These are phyloP conservation scores for Cataglyphis hispanica DNA, from an alignment of 1,140 invertebrate genomes.

Conservation along the genomic window DNA sequence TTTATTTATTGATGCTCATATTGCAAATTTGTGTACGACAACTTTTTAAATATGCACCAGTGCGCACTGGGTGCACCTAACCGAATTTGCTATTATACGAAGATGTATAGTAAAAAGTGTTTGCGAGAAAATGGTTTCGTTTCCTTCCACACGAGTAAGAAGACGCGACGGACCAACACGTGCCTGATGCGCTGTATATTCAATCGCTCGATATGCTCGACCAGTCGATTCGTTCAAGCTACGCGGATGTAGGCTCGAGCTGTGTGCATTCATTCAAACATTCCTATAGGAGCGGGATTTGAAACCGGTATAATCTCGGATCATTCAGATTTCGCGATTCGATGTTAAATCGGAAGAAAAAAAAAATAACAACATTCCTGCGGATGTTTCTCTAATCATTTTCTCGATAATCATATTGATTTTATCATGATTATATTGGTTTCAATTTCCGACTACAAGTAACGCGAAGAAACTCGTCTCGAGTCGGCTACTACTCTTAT, in stretches of 20 bases:
- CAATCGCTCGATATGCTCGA: conserved; percentile 43
- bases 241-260: conserved; percentile 42
- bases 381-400: neutral
- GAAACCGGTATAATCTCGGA: conserved; percentile 37
- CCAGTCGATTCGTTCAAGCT: conserved; percentile 27
- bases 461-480: conserved; percentile 53
- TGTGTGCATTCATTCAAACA: conserved; percentile 41
- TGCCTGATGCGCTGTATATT: conserved; percentile 70
- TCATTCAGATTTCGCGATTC: neutral
- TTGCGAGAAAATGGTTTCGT: conserved; percentile 27
- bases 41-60: too few species aligned
- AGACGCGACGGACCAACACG: conserved; percentile 75
- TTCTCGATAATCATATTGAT: neutral
- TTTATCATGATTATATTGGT: conserved; percentile 13
- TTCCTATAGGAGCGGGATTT: conserved; percentile 20
- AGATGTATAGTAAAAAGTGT: conserved; percentile 8
- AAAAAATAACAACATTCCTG: neutral
- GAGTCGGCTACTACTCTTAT: conserved; percentile 60
- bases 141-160: conserved; percentile 46
- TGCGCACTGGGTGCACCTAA: too few species aligned
- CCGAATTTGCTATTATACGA: too few species aligned
- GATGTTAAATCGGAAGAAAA: neutral
- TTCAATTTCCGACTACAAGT: conserved; percentile 13
- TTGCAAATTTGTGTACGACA: too few species aligned
- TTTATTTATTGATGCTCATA: too few species aligned